Evolutionary conservation across 2,113 vertebrate species (phyloP), one percentile per base, ranked within the genome.

Genomic region (Ciconia stormi): DNA sequence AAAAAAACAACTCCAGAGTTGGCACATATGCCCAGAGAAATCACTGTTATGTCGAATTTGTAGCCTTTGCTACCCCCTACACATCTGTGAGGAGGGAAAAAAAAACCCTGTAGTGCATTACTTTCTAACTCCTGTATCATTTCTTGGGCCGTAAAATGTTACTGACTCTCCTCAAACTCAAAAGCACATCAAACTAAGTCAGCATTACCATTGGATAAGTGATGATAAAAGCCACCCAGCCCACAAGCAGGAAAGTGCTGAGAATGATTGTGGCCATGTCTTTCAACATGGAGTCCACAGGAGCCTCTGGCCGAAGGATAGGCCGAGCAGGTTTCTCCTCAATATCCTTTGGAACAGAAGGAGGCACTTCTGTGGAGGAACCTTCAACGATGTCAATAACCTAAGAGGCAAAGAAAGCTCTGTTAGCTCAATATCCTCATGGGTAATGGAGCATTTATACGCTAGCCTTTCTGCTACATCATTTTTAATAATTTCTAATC

Each of bases 261-360:
- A 99, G 99, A 95, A 99, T 99, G 95, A 99, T 99, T 1, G 99
- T 99, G 96, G 99, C 99, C 98, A 99, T 98, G 96, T 99, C 99
- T 96, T 99, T 99, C 67, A 99, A 97, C 98, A 99, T 98, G 46
- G 99, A 99, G 97, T 99, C 99, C 95, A 99, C 98, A 0, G 99
- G 98, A 77, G 99, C 98, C 98, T 99, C 99, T 0, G 98, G 98
- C 32, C 97, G 95, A 20, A 59, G 61, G 1, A 98, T 36, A 70
- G 71, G 91, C 30, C 86, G 95, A 47, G 96, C 85, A 30, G 90
- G 97, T 32, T 98, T 98, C 93, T 99, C 99, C 82, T 99, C 98
- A 18, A 99, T 97, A 3, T 98, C 98, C 55, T 96, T 92, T 6
- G 98, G 98, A 36, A 98, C n/a, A 2, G 98, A 95, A 55, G 97